Conservation (phyloP, 2,113 vertebrate genomes). For the Apaloderma vittatum region DNA sequence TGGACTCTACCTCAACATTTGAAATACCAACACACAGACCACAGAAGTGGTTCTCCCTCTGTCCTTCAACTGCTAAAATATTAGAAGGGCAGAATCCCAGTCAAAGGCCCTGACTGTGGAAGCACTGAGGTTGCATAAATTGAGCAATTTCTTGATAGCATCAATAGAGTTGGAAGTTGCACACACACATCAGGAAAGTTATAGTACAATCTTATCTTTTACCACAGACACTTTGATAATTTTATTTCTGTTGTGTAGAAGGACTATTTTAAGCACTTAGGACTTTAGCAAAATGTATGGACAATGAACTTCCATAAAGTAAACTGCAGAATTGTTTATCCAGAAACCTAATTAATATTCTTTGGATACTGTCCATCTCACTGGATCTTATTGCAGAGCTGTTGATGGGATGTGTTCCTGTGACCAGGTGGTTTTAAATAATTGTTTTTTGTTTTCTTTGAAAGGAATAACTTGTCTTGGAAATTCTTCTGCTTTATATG, state of each 20-base stretch:
- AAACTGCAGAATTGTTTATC: constrained; percentile 36
- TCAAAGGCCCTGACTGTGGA: neutral
- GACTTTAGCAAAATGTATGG: constrained; percentile 36
- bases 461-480: constrained; percentile 7
- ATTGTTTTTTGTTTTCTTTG: neutral
- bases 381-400: constrained; percentile 13
- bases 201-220: constrained; percentile 33
- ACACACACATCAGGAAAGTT: constrained; percentile 5
- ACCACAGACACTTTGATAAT: neutral
- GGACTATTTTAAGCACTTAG: neutral
- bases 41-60: neutral
- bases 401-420: constrained; percentile 50
- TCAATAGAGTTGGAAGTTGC: neutral
- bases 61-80: neutral
- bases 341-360: constrained; percentile 63
- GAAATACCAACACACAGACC: neutral
- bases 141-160: constrained; percentile 13
- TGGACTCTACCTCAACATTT: neutral
- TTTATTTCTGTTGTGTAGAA: neutral
- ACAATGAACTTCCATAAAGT: constrained; percentile 41
- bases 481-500: constrained; percentile 8
- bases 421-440: constrained; percentile 1
- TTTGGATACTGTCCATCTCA: constrained; percentile 12
- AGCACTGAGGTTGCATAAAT: neutral
- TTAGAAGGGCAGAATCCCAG: neutral